Percentiles rank a stretch among this genome's conserved stretches.
phyloP scores from a whole-genome alignment of 2,888 invertebrate genomes.

The Lamproptera curius region DNA sequence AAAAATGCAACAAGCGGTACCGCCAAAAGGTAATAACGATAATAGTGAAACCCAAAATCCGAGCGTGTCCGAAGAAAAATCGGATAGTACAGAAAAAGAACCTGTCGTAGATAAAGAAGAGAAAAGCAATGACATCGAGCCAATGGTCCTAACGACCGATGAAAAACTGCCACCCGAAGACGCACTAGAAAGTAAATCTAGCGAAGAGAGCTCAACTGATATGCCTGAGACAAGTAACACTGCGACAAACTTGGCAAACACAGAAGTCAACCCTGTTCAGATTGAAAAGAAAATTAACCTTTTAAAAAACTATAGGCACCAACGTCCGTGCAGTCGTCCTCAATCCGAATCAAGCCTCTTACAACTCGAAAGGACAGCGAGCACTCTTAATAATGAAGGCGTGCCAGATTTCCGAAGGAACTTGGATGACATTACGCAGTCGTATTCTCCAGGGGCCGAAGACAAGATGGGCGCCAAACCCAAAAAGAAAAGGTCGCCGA shows the following conservation, averaged over 20 bases:
- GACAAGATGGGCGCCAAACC: conserved; percentile 52
- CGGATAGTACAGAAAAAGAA: conserved; percentile 23
- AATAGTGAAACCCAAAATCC: conserved; percentile 15
- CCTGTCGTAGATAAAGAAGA: conserved; percentile 26
- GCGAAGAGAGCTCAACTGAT: conserved; percentile 36
- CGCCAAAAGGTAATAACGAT: conserved; percentile 19
- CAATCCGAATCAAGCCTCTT: conserved; percentile 65
- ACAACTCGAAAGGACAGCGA: conserved; percentile 65
- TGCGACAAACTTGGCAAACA: conserved; percentile 28
- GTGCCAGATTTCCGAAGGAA: conserved; percentile 69
- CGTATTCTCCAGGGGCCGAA: conserved; percentile 64
- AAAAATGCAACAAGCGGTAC: conserved; percentile 30
- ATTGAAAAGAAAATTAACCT: conserved; percentile 63
- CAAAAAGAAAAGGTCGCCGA: conserved; percentile 66
- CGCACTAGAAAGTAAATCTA: conserved; percentile 47
- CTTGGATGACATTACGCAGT: conserved; percentile 71
- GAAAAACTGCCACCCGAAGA: conserved; percentile 66
- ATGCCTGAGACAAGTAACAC: conserved; percentile 22
- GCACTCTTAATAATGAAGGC: conserved; percentile 61
- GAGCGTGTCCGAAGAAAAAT: conserved; percentile 15
- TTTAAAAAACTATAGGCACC: conserved; percentile 72
- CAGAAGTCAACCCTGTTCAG: conserved; percentile 40
- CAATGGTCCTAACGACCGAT: conserved; percentile 61
- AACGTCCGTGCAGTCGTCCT: conserved; percentile 51
- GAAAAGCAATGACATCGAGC: conserved; percentile 31